These are phyloP conservation scores for Nothobranchius kuhntae DNA, from an alignment of 2,113 vertebrate genomes.

Conservation along the genomic window DNA sequence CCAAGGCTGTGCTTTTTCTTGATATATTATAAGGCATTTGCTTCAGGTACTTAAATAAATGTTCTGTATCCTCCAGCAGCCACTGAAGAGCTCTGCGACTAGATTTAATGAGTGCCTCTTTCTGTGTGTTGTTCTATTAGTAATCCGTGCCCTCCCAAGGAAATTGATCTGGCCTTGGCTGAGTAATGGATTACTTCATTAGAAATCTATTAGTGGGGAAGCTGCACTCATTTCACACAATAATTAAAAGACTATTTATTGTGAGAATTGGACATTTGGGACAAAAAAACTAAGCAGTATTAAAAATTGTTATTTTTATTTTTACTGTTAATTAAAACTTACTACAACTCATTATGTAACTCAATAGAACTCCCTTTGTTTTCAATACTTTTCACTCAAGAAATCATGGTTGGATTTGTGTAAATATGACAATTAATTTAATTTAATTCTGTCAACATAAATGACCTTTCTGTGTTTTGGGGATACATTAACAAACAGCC, in stretches of 20 bases:
- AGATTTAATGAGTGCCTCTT: conserved; percentile 31
- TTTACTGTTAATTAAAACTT: too few species aligned
- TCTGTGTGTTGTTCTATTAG: conserved; percentile 21
- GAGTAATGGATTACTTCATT: conserved; percentile 45
- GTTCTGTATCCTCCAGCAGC: background rate
- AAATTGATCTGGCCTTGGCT: conserved; percentile 36
- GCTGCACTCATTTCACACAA: conserved; percentile 14
- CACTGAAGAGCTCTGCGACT: conserved; percentile 7
- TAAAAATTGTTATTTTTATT: too few species aligned
- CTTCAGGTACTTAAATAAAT: background rate
- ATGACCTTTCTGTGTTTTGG: conserved; percentile 51
- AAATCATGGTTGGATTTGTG: conserved; percentile 3
- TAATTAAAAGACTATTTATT: background rate
- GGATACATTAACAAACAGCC: conserved; percentile 54
- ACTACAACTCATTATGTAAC: background rate
- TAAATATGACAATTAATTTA: conserved; percentile 23
- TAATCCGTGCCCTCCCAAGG: conserved; percentile 26
- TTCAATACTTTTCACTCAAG: background rate
- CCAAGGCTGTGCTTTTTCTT: too few species aligned
- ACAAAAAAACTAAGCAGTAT: background rate
- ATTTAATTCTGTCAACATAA: conserved; percentile 48
- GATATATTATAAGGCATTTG: too few species aligned
- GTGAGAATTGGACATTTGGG: background rate
- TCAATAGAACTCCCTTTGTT: conserved; percentile 4
- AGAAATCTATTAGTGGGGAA: conserved; percentile 41